Conservation (phyloP, 23 tunicate species). For the Oikopleura albicans region DNA sequence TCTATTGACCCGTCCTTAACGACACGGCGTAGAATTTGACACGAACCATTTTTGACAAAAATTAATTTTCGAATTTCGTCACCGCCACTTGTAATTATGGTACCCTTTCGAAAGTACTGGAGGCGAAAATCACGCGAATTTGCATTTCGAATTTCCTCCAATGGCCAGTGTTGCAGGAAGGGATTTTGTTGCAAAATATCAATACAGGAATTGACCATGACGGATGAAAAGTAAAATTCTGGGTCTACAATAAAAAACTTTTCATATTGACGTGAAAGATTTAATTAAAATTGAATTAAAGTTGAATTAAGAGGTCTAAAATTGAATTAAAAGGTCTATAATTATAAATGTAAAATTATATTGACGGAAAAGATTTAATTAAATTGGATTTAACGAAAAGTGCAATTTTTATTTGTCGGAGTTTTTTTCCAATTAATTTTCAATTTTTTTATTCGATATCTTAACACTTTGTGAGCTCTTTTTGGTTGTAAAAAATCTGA, state of each 20-base stretch:
- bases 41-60: neutral
- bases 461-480: too few relatives aligned
- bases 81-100: neutral
- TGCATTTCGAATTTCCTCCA: neutral
- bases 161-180: neutral
- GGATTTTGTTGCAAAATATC: neutral
- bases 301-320: too few relatives aligned
- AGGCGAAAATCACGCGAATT: neutral
- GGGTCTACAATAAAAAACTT: conserved; percentile 1
- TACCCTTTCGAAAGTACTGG: conserved; percentile 13
- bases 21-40: neutral
- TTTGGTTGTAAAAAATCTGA: too few relatives aligned
- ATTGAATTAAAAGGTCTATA: too few relatives aligned
- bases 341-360: too few relatives aligned
- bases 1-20: neutral
- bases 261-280: too few relatives aligned
- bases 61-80: neutral
- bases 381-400: neutral
- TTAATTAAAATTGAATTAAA: too few relatives aligned
- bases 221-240: neutral
- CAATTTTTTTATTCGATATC: too few relatives aligned
- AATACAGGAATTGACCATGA: neutral
- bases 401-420: neutral
- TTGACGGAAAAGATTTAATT: too few relatives aligned
- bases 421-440: too few relatives aligned